These are phyloP conservation scores for Archegozetes longisetosus DNA, from an alignment of 1,140 invertebrate species.

Conservation along the genomic window DNA sequence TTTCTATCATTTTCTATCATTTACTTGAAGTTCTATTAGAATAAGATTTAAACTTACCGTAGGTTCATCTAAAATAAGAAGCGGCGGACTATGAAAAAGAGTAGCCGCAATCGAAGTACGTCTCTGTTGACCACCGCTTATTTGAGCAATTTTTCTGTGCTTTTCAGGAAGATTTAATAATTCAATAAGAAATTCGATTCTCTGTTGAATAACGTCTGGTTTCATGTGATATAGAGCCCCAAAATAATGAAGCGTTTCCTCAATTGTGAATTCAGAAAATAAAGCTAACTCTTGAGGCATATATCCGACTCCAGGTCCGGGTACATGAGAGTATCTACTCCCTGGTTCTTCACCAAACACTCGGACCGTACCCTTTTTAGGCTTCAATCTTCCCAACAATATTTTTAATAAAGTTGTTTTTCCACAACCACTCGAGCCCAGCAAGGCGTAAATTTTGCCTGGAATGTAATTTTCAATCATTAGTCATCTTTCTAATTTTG, in stretches of 20 bases:
- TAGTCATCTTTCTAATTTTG: no score
- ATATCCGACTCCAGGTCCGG: conserved; percentile 30
- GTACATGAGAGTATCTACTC: conserved; percentile 19
- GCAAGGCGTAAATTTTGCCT: conserved; percentile 14
- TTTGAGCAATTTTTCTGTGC: neutral
- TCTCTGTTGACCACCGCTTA: conserved; percentile 76
- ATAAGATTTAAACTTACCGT: conserved; percentile 62
- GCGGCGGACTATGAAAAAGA: conserved; percentile 64
- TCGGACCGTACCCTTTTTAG: conserved; percentile 5
- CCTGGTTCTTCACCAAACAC: conserved; percentile 13
- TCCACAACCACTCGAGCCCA: conserved; percentile 20
- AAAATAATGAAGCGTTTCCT: conserved; percentile 29
- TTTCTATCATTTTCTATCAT: no score
- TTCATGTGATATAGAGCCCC: conserved; percentile 28
- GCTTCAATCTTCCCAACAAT: conserved; percentile 14
- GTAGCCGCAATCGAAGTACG: conserved; percentile 81
- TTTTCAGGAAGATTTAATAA: conserved; percentile 15
- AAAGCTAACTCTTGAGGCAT: conserved; percentile 33
- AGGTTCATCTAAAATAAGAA: conserved; percentile 33
- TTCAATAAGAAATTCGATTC: conserved; percentile 18
- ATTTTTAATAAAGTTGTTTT: conserved; percentile 18
- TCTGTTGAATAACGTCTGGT: conserved; percentile 11
- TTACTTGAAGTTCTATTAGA: no score
- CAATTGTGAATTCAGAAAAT: conserved; percentile 28
- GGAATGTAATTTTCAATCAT: no score